phyloP scores from a whole-genome alignment of 2,113 vertebrate genomes.

The Carettochelys insculpta region DNA sequence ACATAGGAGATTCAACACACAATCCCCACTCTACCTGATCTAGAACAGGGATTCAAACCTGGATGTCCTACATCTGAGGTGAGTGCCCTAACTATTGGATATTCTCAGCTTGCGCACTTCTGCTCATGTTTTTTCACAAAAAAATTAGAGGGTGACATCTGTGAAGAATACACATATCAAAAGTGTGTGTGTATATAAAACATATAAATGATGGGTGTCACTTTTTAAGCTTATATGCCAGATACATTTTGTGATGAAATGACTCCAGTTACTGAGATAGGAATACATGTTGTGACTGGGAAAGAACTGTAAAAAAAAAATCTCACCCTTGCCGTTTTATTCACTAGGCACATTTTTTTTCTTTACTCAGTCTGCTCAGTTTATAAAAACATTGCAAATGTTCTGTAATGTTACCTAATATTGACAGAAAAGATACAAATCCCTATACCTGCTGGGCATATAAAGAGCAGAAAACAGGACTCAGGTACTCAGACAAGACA shows the following conservation, averaged over 20 bases:
- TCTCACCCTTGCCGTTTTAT: not conserved
- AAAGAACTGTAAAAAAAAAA: not conserved
- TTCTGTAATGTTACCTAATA: not conserved
- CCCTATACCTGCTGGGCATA: not conserved
- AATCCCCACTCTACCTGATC: not conserved
- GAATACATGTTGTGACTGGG: not conserved
- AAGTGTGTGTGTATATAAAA: not conserved
- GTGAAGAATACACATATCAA: not conserved
- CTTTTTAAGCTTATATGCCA: not conserved
- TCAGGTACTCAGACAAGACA: not conserved
- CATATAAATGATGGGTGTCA: not conserved
- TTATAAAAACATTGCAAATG: not conserved
- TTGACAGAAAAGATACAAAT: not conserved
- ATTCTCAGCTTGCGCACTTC: not conserved
- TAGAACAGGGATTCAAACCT: not conserved
- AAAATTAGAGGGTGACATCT: not conserved
- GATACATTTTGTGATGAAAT: slow-evolving; percentile 48
- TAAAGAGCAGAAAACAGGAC: not conserved
- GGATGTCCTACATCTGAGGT: not conserved
- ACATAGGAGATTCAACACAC: not conserved
- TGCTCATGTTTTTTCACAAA: not conserved
- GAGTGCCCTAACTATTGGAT: not conserved
- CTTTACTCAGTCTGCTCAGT: not conserved
- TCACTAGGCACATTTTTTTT: not conserved
- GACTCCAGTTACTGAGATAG: slow-evolving; percentile 1